Base-by-base conservation (phyloP, 2,113 vertebrate species). In the Mastomys natalensis region DNA sequence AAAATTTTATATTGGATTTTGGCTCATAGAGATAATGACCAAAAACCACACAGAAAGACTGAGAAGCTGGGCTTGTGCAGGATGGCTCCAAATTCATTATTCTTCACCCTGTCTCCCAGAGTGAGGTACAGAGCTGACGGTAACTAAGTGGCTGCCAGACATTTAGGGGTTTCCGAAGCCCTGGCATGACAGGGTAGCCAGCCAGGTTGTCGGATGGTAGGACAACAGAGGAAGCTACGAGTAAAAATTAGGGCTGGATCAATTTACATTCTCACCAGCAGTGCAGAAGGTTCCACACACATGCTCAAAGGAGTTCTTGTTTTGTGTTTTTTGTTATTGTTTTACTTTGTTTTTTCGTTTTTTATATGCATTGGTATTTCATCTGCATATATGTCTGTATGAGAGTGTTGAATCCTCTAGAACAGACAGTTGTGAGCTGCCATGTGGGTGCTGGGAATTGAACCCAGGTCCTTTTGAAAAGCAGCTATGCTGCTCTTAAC, bases 61-160 rank as follows among this genome's bases (percentile, higher is more conserved):
- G n/a, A 90, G 48, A 37, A n/a, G 62, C 1, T n/a, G 2, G 29
- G 21, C 43, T 88, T 40, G 51, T 16, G 13, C 13, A 3, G 3
- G 15, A 64, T 43, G 2, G 2, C 45, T 43, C 53, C 55, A n/a
- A 51, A 7, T 51, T 12, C 19, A 0, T 7, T 10, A 1, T n/a
- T 48, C 66, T 7, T 15, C 37, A 53, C 48, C 31, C 26, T 13
- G 5, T 17, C 29, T 17, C 34, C 43, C 51, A 21, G 37, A 45
- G 34, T n/a, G 34, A 80, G 34, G 11, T 4, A 2, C 5, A 2
- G 13, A 4, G 7, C 86, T 2, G 1, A 7, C 6, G 81, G 64
- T 76, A 3, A 12, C 51, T 24, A 3, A 21, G n/a, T 31, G 70
- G 16, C 45, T 62, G 43, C 82, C 22, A 21, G 70, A 45, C 34